Evolutionary conservation across 2,113 vertebrate genomes (phyloP), one percentile per base, ranked within the genome.

Genomic region (Lepus timidus): DNA sequence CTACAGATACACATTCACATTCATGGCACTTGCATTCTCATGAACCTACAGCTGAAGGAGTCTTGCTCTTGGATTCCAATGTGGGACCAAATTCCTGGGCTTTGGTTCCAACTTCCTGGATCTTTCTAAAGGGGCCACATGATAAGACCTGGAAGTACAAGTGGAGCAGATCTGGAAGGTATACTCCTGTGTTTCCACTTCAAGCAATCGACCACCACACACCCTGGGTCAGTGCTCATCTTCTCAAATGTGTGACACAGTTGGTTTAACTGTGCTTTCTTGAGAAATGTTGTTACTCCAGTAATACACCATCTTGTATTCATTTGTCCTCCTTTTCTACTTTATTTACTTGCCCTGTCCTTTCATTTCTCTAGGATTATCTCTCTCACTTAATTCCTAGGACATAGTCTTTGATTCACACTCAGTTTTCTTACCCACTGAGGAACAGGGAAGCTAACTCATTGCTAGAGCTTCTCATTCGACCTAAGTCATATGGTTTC

Each of bases 101-200:
- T 58, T 23, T 61, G 33, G 20, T 55, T 25, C n/a, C 70, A 58
- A 44, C 17, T 58, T 80, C 2, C 27, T 6, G 11, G 9, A 16
- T 12, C 49, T 89, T 52, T 70, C 33, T n/a, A 19, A 19, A 58
- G 36, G 33, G 6, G 9, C 8, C 51, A 90, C 3, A 29, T n/a
- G 13, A 44, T 7, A 44, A 4, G 23, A 39, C 7, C 33, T 23
- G 14, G 65, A 58, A 58, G 25, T 70, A 31, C 19, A 70, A 88
- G 4, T 1, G 6, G 9, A 61, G 19, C 13, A 6, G 1, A 61
- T 62, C 9, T 49, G 1, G 29, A 14, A 55, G 4, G 31, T 39
- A 68, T 22, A 55, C 49, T 39, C 44, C 11, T 68, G 67, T 25
- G 8, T 11, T 33, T 13, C 3, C 12, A 6, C 36, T 85, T 85